Base-by-base conservation (phyloP, 2,888 invertebrate species). In the Thysanoteuthis rhombus region DNA sequence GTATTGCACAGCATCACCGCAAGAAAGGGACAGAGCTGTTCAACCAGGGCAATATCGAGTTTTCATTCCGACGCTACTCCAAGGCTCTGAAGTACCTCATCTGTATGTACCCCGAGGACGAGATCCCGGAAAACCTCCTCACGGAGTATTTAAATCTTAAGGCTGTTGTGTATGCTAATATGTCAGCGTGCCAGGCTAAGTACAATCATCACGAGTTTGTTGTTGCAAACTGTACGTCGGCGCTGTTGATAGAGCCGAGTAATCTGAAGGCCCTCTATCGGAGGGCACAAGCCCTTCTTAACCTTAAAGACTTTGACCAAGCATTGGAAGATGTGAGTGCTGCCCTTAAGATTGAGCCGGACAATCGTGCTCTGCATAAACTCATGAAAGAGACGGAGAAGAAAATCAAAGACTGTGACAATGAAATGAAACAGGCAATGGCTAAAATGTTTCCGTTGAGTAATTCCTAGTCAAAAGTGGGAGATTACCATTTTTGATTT, bases 121-220 rank as follows among this genome's bases (percentile, higher is more conserved):
- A 94, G 6, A 92, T 94, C 22, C 47, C 93, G 19, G 93, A 94
- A 40, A 94, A 93, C 32, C 25, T 95, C 39, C 93, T 93, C 12
- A 89, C 94, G 58, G 94, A 94, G 28, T 95, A 94, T 93, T 90
- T 93, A 28, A 94, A 93, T n/a, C 94, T 96, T 10, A 94, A 94
- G 93, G 93, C 94, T 39, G 94, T 95, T 92, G 97, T 98, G 22
- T 98, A 98, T 96, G 98, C 98, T 95, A 99, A 99, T 97, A 97
- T 99, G 96, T 98, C 98, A 0, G 98, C 98, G 92, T 98, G 98
- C 96, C 98, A 98, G 95, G 97, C 98, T 39, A 98, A 98, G 94
- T 97, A 97, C 94, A 97, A 98, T 25, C 98, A 98, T 95, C 98
- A 98, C 97, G 97, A 98, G 12, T 98, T 98, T 94, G 98, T 98